A percentile compares a stretch with the other conserved stretches of the same genome.
These are phyloP conservation scores for Lepilemur ruficaudatus DNA, from an alignment of 2,797 vertebrate genomes.

Conservation along the genomic window DNA sequence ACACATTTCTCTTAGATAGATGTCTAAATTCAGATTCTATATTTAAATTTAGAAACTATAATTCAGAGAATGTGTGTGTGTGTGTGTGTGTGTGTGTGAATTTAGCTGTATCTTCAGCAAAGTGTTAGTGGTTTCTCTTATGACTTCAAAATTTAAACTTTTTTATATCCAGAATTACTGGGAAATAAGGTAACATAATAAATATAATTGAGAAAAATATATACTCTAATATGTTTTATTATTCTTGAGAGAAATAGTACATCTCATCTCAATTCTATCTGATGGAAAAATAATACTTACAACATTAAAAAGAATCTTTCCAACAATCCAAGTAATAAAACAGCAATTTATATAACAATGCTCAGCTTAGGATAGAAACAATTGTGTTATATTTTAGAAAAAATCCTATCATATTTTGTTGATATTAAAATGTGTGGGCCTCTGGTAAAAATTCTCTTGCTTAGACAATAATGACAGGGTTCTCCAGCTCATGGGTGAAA, in stretches of 20 bases:
- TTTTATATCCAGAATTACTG: not conserved
- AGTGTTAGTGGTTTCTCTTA: not conserved
- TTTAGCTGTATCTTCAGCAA: not conserved
- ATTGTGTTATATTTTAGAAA: not conserved
- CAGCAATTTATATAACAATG: not conserved
- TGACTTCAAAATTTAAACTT: not conserved
- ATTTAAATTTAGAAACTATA: not conserved
- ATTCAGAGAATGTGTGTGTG: not conserved
- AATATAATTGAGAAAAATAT: not conserved
- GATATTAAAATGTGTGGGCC: not conserved
- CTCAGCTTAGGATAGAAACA: not conserved
- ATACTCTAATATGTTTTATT: not conserved
- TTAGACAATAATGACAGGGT: not conserved
- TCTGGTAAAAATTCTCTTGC: not conserved
- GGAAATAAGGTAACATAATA: slow-evolving; percentile 11
- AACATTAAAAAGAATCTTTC: not conserved
- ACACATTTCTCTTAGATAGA: not conserved
- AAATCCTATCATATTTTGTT: not conserved
- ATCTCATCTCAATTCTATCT: not conserved
- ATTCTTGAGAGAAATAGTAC: not conserved
- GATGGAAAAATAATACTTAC: not conserved
- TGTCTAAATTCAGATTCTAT: not conserved
- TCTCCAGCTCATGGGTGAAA: not conserved
- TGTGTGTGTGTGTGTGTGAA: not conserved
- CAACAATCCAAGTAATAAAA: not conserved